A percentile compares a stretch with the other conserved stretches of the same genome.
phyloP scores from a whole-genome alignment of 2,888 invertebrate species.

The Arge pagana region DNA sequence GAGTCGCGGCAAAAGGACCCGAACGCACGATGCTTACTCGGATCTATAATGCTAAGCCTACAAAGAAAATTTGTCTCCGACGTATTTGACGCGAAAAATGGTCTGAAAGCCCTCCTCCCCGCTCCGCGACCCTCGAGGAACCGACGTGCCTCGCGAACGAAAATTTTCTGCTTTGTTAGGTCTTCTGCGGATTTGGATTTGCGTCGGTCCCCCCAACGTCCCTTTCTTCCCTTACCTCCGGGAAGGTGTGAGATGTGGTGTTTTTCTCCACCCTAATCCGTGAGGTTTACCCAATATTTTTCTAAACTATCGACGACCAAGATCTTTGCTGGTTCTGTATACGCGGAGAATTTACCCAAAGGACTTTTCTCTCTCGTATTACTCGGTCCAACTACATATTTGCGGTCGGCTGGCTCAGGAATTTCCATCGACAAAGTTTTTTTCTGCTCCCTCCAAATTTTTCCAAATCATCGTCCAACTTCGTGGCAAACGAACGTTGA shows the following conservation, averaged over 20 bases:
- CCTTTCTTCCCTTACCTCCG: constrained; percentile 8
- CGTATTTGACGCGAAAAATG: constrained; percentile 54
- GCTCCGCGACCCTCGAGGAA: neutral
- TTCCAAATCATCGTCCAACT: too few species aligned
- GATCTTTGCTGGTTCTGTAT: too few species aligned
- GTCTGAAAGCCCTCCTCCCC: constrained; percentile 32
- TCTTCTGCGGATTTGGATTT: constrained; percentile 26
- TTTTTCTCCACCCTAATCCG: constrained; percentile 21
- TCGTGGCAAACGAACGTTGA: too few species aligned
- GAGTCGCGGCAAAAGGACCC: constrained; percentile 11
- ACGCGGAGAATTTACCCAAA: too few species aligned
- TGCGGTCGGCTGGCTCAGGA: too few species aligned
- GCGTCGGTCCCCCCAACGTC: neutral
- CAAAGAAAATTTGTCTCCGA: constrained; percentile 56
- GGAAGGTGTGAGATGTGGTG: constrained; percentile 23
- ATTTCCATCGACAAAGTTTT: too few species aligned
- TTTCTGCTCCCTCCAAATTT: too few species aligned
- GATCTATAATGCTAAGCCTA: constrained; percentile 34
- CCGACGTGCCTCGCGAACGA: constrained; percentile 22
- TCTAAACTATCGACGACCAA: constrained; percentile 16
- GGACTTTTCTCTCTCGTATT: too few species aligned
- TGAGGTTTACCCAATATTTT: constrained; percentile 19
- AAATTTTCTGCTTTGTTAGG: constrained; percentile 54
- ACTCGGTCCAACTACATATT: too few species aligned
- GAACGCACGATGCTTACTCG: constrained; percentile 13